Conservation (phyloP, 2,113 vertebrate species). For the Syrrhaptes paradoxus region DNA sequence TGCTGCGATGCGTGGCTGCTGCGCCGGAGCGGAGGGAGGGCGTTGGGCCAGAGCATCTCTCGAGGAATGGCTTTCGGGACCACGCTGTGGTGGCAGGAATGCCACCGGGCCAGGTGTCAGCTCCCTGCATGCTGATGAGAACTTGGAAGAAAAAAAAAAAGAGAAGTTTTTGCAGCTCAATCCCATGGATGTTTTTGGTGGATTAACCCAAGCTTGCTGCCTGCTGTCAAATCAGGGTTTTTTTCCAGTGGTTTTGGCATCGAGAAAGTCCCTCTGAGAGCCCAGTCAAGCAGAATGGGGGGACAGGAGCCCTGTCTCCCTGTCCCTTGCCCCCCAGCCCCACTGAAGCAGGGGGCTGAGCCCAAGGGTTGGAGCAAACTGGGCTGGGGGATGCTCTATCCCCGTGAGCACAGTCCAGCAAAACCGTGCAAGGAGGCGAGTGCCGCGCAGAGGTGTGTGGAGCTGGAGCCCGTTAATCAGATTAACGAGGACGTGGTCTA, state of each 20-base stretch:
- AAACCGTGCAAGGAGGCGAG: neutral
- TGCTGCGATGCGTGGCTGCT: neutral
- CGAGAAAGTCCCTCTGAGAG: neutral
- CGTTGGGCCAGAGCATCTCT: neutral
- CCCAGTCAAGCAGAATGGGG: neutral
- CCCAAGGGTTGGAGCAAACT: neutral
- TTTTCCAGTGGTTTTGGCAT: neutral
- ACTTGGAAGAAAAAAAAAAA: neutral
- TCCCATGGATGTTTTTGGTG: neutral
- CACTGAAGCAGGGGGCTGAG: neutral
- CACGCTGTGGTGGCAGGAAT: neutral
- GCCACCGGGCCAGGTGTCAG: neutral
- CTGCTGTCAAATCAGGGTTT: neutral
- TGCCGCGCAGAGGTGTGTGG: neutral
- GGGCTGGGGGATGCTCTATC: neutral
- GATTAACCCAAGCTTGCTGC: neutral
- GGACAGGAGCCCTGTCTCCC: fast-evolving
- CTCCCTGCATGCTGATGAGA: neutral
- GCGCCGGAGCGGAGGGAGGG: neutral
- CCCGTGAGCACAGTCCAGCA: neutral
- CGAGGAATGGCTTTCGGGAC: neutral
- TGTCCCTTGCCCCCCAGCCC: neutral
- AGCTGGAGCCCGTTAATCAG: neutral
- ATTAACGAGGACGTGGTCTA: neutral
- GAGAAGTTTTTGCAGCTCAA: neutral